Percentiles rank a stretch among this genome's conserved stretches.
These are phyloP conservation scores for Euglossa dilemma DNA, from an alignment of 1,140 invertebrate species.

Conservation along the genomic window DNA sequence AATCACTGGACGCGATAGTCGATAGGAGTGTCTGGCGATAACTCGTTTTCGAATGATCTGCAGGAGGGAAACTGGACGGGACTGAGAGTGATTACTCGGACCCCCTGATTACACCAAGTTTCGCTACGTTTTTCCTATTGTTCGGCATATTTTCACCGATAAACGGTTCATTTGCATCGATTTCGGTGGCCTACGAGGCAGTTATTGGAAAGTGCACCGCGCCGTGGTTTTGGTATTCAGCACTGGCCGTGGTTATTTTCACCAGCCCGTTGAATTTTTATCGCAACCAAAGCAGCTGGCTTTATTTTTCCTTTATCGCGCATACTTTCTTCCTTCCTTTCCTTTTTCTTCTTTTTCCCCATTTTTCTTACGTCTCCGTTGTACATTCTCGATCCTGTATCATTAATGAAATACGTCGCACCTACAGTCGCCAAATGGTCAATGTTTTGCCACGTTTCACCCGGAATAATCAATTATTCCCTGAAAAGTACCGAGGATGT, in stretches of 20 bases:
- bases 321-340: neutral
- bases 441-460: neutral
- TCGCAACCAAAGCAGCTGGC: neutral
- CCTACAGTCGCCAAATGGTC: neutral
- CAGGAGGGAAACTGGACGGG: neutral
- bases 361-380: no score
- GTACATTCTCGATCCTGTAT: no score
- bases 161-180: conserved; percentile 52
- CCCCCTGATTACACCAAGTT: neutral
- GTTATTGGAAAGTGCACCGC: conserved; percentile 29
- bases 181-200: conserved; percentile 9
- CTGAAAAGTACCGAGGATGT: neutral
- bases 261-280: conserved; percentile 15
- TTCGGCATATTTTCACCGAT: conserved; percentile 39
- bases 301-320: conserved; percentile 13
- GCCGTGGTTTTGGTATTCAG: conserved; percentile 38
- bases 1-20: neutral
- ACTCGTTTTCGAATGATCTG: neutral
- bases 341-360: no score
- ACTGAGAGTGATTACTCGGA: neutral
- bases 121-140: conserved; percentile 6
- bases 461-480: conserved; percentile 1
- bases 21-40: neutral
- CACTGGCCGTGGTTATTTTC: neutral
- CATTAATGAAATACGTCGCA: no score